phyloP scores from a whole-genome alignment of 2,797 vertebrate genomes.

The Schizopygopsis malacanthus region DNA sequence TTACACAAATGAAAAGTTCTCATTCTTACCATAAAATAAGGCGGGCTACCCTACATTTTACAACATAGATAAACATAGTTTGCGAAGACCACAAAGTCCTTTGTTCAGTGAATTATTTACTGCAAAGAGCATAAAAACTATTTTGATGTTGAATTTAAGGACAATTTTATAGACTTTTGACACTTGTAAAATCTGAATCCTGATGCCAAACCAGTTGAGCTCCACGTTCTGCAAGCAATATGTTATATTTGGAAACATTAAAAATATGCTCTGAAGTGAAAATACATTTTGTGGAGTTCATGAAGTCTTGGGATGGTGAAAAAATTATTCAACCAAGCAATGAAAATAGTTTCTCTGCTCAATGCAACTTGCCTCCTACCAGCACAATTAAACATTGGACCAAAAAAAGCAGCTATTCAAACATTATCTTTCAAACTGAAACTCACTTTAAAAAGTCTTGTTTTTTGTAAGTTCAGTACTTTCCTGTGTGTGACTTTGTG shows the following conservation, averaged over 20 bases:
- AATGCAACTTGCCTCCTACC: constrained; percentile 7
- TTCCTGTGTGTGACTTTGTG: constrained; percentile 59
- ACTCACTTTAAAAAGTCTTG: constrained; percentile 25
- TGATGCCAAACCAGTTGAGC: neutral
- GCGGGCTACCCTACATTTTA: neutral
- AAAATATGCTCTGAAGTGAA: neutral
- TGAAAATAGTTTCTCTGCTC: constrained; percentile 14
- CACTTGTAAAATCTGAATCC: neutral
- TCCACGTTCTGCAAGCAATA: neutral
- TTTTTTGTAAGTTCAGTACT: constrained; percentile 71
- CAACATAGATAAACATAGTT: neutral
- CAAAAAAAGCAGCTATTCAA: constrained; percentile 18
- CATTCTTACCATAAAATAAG: neutral
- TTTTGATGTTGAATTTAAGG: neutral
- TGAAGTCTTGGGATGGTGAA: constrained; percentile 12
- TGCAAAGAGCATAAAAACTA: neutral
- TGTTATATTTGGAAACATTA: neutral
- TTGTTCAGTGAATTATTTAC: neutral
- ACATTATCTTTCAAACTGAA: constrained; percentile 34
- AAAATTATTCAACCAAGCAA: constrained; percentile 6
- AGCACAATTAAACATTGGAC: neutral
- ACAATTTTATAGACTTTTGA: neutral
- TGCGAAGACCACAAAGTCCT: neutral
- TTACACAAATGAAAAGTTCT: neutral
- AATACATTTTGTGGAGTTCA: neutral